Percentiles rank a stretch among this genome's conserved stretches.
phyloP scores from a whole-genome alignment of 2,113 vertebrate genomes.

The Gila orcuttii region DNA sequence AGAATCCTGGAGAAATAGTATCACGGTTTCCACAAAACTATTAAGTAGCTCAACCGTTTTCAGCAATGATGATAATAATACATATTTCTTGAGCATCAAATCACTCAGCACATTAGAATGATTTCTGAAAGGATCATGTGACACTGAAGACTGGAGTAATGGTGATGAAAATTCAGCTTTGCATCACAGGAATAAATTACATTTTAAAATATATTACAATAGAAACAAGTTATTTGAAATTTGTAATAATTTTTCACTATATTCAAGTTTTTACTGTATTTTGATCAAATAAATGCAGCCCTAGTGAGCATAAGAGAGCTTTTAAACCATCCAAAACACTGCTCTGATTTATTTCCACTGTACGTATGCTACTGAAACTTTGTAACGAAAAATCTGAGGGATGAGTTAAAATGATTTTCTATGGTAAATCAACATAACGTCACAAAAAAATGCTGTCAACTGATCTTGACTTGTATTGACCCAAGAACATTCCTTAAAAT shows the following conservation, averaged over 20 bases:
- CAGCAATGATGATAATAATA: background rate
- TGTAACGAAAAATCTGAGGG: too few relatives aligned
- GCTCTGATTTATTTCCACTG: background rate
- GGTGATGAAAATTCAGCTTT: too few relatives aligned
- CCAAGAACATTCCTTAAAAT: background rate
- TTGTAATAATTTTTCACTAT: background rate
- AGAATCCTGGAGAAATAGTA: background rate
- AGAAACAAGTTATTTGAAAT: background rate
- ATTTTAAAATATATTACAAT: background rate
- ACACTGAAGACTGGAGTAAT: too few relatives aligned
- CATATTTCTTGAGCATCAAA: too few relatives aligned
- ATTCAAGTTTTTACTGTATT: background rate
- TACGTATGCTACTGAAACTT: too few relatives aligned
- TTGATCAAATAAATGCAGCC: background rate
- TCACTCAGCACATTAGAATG: too few relatives aligned
- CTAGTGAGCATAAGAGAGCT: background rate
- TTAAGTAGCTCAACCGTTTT: background rate
- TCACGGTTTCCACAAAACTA: background rate
- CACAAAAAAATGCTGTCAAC: too few relatives aligned
- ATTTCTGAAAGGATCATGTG: too few relatives aligned
- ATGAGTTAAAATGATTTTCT: too few relatives aligned
- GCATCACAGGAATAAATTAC: background rate
- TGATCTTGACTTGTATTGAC: too few relatives aligned
- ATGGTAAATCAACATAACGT: too few relatives aligned
- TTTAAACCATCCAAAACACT: background rate